Percentiles rank a stretch among this genome's conserved stretches.
Evolutionary conservation across 1,140 invertebrate genomes (phyloP).

Genomic region (Trichogramma pretiosum): DNA sequence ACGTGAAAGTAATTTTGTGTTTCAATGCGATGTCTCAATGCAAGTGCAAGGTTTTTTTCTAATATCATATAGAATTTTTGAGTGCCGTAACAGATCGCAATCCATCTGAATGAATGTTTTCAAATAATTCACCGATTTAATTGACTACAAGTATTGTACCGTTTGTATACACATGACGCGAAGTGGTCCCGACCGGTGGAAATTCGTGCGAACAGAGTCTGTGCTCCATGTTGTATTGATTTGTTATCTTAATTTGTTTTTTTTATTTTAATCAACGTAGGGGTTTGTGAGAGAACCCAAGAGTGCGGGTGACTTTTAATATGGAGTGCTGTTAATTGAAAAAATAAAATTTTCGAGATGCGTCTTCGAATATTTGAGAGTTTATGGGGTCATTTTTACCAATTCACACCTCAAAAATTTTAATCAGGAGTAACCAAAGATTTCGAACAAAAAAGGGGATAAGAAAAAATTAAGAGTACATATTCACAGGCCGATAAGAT

Average conservation of each 20-base stretch:
- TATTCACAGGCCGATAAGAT: constrained; percentile 1
- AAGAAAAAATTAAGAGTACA: constrained; percentile 2
- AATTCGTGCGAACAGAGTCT: constrained; percentile 26
- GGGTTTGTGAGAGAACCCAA: constrained; percentile 8
- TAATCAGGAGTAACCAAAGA: constrained; percentile 13
- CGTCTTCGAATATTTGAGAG: too few species aligned
- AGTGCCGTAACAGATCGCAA: too few species aligned
- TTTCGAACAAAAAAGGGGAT: constrained; percentile 2
- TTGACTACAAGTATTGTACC: constrained; percentile 40
- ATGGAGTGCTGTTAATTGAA: constrained; percentile 11
- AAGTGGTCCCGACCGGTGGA: constrained; percentile 37
- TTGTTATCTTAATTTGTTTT: background rate
- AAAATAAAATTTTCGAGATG: constrained; percentile 11
- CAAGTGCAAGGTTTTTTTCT: too few species aligned
- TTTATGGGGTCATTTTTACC: too few species aligned
- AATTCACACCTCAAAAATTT: constrained; percentile 16
- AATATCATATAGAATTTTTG: too few species aligned
- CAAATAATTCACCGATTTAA: constrained; percentile 30
- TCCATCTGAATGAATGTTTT: constrained; percentile 6
- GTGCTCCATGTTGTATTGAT: constrained; percentile 3
- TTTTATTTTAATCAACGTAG: background rate
- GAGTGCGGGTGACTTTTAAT: constrained; percentile 13
- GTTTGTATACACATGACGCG: constrained; percentile 31
- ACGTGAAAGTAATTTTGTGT: too few species aligned
- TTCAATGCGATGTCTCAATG: too few species aligned